Evolutionary conservation across 1,140 invertebrate genomes (phyloP), one percentile per base, ranked within the genome.

Genomic region (Branchinecta lynchi): DNA sequence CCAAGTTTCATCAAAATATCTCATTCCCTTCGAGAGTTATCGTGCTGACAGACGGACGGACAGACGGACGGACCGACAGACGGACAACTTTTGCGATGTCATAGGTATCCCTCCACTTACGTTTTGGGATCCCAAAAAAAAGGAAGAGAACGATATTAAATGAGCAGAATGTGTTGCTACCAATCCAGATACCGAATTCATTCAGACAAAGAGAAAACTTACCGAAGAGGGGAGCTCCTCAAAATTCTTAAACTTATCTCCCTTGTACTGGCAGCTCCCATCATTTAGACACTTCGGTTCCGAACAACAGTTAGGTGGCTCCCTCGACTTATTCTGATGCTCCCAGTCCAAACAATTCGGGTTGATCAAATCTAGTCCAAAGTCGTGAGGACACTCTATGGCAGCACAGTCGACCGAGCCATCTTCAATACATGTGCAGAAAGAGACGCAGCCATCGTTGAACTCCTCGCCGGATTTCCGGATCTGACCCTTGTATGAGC

Each of bases 301-400:
- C 0, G 90, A 89, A 77, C 91, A 93, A 77, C 91, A 93, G 72
- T 87, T 84, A 0, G 91, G 90, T 8, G 88, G 84, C 66, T 81
- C 81, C 0, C 89, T 85, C 17, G 82, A 78, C 72, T 88, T 88
- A 75, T 89, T 87, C 15, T 86, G 85, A 0, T 86, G 85, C 73
- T 90, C 89, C 92, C 92, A 94, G 71, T 87, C 83, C 0, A 93
- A 76, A 76, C 92, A 95, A 66, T 86, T 82, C 0, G 88, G 86
- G 75, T 91, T 87, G n/a, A 91, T 75, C 3, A 91, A 82, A 74
- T 92, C 89, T 12, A 92, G 78, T 0, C 88, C 90, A 72, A 89
- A 90, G 72, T 88, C 87, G 0, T 86, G 86, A 0, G 90, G 90
- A 75, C 90, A 93, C 70, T 89, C 84, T 10, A 93, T 82, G 44